These are phyloP conservation scores for Tachystola acroxantha DNA, from an alignment of 2,888 invertebrate species.

Conservation along the genomic window DNA sequence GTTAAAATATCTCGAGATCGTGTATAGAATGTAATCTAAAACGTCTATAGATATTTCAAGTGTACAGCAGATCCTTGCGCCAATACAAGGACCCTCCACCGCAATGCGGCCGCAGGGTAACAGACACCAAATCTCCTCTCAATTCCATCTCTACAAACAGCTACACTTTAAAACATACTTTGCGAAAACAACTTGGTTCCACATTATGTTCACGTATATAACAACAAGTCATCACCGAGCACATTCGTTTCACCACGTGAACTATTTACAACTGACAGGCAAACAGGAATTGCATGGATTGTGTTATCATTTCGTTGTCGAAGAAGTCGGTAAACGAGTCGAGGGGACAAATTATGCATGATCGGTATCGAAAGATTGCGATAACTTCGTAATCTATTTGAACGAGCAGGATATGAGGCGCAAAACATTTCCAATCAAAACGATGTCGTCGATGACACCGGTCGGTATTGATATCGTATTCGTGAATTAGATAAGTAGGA, in stretches of 20 bases:
- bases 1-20: too few relatives aligned
- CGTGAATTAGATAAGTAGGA: too few relatives aligned
- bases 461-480: too few relatives aligned
- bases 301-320: constrained; percentile 25
- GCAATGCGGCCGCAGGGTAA: constrained; percentile 22
- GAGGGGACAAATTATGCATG: constrained; percentile 19
- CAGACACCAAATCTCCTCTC: neutral
- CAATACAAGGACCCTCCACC: constrained; percentile 19
- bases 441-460: neutral
- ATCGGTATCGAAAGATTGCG: constrained; percentile 29
- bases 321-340: constrained; percentile 21
- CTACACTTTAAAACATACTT: constrained; percentile 40
- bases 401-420: constrained; percentile 23
- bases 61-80: too few relatives aligned
- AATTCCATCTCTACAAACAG: neutral
- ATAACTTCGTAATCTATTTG: constrained; percentile 28
- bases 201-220: constrained; percentile 33
- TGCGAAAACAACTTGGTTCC: constrained; percentile 55
- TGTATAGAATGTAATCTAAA: too few relatives aligned
- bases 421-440: constrained; percentile 17
- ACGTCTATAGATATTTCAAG: too few relatives aligned
- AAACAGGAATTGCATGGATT: constrained; percentile 21
- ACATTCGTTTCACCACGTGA: constrained; percentile 12
- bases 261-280: constrained; percentile 1
- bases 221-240: constrained; percentile 11